phyloP scores from a whole-genome alignment of 2,888 invertebrate genomes.

The Ashinkailepas kermadecensis region DNA sequence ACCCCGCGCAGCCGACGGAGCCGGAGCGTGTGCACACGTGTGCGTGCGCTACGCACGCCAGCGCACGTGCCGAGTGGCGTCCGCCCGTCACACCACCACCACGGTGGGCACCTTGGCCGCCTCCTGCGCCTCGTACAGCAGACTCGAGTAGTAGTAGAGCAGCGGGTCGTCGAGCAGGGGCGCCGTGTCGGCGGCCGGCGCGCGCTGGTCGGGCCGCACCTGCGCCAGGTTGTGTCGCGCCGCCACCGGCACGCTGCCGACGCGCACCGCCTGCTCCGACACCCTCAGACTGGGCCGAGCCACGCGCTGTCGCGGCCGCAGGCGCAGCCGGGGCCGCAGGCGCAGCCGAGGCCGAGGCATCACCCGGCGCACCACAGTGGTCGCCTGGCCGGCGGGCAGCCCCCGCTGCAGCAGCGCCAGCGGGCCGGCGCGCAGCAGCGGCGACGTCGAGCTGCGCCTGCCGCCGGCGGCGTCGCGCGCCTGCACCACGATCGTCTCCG shows the following conservation, averaged over 20 bases:
- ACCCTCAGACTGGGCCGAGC: neutral
- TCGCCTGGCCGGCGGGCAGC: neutral
- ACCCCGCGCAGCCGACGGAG: too few relatives aligned
- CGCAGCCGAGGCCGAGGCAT: neutral
- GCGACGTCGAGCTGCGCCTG: neutral
- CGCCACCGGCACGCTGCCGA: neutral
- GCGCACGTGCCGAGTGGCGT: too few relatives aligned
- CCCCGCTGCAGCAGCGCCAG: neutral
- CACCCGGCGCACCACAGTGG: neutral
- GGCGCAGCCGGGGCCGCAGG: neutral
- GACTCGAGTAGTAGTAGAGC: neutral
- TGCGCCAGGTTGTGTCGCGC: neutral
- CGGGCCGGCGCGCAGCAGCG: neutral
- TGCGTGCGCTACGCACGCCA: too few relatives aligned
- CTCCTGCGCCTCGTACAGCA: neutral
- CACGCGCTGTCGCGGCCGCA: neutral
- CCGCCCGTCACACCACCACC: neutral
- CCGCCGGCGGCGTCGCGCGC: neutral
- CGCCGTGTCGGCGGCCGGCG: neutral
- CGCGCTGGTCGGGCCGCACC: neutral
- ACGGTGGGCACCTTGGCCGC: neutral
- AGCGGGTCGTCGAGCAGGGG: conserved; percentile 1
- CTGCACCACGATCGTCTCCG: neutral
- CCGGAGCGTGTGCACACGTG: too few relatives aligned
- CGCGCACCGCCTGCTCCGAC: neutral